phyloP scores from a whole-genome alignment of 2,797 vertebrate species.

The Trachurus trachurus region DNA sequence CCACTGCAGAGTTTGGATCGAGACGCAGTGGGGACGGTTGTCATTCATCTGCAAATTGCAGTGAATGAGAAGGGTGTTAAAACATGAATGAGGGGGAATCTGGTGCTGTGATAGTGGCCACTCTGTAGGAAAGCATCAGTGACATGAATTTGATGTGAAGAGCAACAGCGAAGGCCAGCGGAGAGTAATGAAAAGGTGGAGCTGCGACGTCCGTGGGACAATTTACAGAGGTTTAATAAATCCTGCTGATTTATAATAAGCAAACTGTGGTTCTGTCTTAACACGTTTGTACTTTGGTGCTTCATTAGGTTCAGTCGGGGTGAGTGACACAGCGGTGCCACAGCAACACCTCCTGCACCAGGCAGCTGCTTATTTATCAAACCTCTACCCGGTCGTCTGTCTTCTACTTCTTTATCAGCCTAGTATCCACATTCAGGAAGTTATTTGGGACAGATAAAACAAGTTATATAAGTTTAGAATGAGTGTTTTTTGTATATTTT shows the following conservation, averaged over 20 bases:
- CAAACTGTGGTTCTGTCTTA: neutral
- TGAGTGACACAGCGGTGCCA: neutral
- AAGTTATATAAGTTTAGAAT: too few species aligned
- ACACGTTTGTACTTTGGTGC: neutral
- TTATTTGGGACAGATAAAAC: neutral
- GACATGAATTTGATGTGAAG: slow-evolving; percentile 5
- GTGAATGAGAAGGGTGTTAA: neutral
- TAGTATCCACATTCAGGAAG: neutral
- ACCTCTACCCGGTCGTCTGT: neutral
- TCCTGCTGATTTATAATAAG: neutral
- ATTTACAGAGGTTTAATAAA: slow-evolving; percentile 4
- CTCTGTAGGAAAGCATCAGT: neutral
- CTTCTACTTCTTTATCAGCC: too few species aligned
- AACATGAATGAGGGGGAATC: neutral
- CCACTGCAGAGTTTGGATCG: neutral
- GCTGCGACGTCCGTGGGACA: neutral
- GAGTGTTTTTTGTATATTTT: too few species aligned
- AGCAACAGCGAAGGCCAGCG: neutral
- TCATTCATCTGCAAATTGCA: neutral
- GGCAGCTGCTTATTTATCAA: neutral
- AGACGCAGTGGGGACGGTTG: neutral
- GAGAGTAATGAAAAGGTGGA: neutral
- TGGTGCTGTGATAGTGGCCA: neutral
- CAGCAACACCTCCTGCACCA: neutral
- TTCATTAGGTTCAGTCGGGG: slow-evolving; percentile 4